Evolutionary conservation across 2,797 vertebrate genomes (phyloP), one percentile per base, ranked within the genome.

Genomic region (Anniella stebbinsi): DNA sequence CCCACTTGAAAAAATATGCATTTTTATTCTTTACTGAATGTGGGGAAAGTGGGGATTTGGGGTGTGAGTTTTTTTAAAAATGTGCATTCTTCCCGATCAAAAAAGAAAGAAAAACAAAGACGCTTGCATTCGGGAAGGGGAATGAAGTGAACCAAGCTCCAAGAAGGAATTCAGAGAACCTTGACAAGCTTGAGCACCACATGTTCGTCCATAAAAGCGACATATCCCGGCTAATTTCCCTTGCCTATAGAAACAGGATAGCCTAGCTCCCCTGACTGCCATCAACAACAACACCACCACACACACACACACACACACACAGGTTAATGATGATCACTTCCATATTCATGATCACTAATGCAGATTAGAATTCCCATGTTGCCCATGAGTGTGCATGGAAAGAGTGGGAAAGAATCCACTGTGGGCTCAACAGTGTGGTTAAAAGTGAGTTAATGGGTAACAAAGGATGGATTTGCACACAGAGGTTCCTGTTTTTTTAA

Each of bases 181-280:
- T 63, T 15, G 4, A 6, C 15, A 4, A 63, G 60, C 18, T 63
- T 5, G 21, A 63, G 23, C 60, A 63, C 23, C 23, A 7, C 21
- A 63, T 63, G 60, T 6, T 63, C 23, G 7, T 18, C 60, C 60
- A 63, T 63, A 63, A 63, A 63, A 63, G 60, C 6, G 60, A 63
- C 23, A 25, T 11, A 30, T 33, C 36, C 30, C 0, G 0, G 15
- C 4, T 28, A 63, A 38, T 38, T 80, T 82, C 57, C 38, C 57
- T 38, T 82, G 36, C n/a, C 25, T 48, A 66, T 80, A 63, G 21
- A 33, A 41, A 66, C 33, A 63, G 23, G 63, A 45, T 60, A 30
- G 41, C 38, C 15, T 30, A 7, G 25, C 80, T 63, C 13, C 80
- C n/a, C 45, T 63, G 57, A n/a, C 66, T 66, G 23, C 21, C 15